Conservation (phyloP, 2,797 vertebrate genomes). For the Crotalus adamanteus region DNA sequence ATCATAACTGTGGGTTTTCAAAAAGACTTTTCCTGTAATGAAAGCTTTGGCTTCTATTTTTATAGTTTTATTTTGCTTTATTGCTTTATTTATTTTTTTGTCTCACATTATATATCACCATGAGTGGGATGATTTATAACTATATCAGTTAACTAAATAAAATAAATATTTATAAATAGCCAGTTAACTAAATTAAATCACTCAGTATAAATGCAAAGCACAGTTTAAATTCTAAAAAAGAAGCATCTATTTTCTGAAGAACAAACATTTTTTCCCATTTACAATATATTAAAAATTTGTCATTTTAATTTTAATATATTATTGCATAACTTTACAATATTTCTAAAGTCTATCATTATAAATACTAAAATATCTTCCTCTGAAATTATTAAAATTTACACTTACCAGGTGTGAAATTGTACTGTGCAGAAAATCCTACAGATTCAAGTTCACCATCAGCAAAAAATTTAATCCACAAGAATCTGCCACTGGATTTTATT, state of each 20-base stretch:
- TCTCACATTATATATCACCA: not conserved
- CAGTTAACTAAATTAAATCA: not conserved
- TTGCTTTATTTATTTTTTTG: not conserved
- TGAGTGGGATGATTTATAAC: not conserved
- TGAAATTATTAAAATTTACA: conserved; percentile 36
- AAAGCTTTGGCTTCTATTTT: not conserved
- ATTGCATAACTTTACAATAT: not conserved
- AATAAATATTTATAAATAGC: not conserved
- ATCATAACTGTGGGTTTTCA: not conserved
- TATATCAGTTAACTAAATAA: not conserved
- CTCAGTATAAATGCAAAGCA: conserved; percentile 20
- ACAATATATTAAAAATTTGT: not conserved
- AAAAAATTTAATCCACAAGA: conserved; percentile 99
- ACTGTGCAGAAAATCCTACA: conserved; percentile 93
- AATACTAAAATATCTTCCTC: not conserved
- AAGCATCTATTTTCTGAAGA: not conserved
- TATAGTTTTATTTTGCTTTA: not conserved
- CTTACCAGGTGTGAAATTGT: conserved; percentile 98
- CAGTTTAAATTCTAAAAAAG: conserved; percentile 44
- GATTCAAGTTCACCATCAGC: conserved; percentile 97
- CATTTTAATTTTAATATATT: not conserved
- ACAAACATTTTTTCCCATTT: not conserved
- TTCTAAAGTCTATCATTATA: not conserved
- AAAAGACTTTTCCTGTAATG: not conserved
- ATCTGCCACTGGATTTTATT: conserved; percentile 97